Evolutionary conservation across 2,888 invertebrate genomes (phyloP).

Genomic region (Trichacis sp.): DNA sequence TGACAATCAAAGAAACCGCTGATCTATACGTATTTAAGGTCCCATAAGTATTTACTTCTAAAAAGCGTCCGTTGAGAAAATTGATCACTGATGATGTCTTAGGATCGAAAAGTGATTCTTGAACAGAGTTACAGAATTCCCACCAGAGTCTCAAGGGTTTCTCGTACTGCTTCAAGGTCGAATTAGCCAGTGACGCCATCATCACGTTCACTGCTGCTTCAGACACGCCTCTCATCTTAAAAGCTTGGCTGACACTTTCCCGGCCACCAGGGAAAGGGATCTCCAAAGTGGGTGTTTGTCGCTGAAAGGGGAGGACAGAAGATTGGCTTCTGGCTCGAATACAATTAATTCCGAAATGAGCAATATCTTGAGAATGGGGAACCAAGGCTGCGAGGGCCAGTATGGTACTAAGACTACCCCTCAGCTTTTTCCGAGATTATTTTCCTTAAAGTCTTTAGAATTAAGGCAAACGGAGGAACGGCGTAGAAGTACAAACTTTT

Average conservation of each 20-base stretch:
- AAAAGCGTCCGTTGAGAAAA: neutral
- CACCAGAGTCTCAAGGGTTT: constrained; percentile 19
- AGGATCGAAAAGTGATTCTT: neutral
- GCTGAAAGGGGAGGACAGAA: constrained; percentile 44
- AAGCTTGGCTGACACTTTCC: constrained; percentile 46
- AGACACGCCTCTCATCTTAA: constrained; percentile 36
- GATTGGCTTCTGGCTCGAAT: constrained; percentile 20
- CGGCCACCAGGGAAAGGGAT: constrained; percentile 51
- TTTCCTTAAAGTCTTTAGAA: constrained; percentile 11
- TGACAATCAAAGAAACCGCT: constrained; percentile 6
- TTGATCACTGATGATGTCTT: neutral
- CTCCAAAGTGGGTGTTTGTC: constrained; percentile 39
- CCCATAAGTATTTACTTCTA: constrained; percentile 1
- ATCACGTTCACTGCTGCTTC: constrained; percentile 13
- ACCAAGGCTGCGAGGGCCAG: too few relatives aligned
- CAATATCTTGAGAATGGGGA: too few relatives aligned
- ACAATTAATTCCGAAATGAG: too few relatives aligned
- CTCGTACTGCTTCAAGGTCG: constrained; percentile 10
- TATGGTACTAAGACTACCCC: constrained; percentile 31
- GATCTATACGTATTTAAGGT: constrained; percentile 13
- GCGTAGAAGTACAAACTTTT: constrained; percentile 45
- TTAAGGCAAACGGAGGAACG: too few relatives aligned
- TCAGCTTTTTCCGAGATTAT: constrained; percentile 49
- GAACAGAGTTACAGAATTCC: constrained; percentile 2
- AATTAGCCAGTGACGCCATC: neutral